phyloP scores from a whole-genome alignment of 1,140 invertebrate species.

The Wasmannia auropunctata region DNA sequence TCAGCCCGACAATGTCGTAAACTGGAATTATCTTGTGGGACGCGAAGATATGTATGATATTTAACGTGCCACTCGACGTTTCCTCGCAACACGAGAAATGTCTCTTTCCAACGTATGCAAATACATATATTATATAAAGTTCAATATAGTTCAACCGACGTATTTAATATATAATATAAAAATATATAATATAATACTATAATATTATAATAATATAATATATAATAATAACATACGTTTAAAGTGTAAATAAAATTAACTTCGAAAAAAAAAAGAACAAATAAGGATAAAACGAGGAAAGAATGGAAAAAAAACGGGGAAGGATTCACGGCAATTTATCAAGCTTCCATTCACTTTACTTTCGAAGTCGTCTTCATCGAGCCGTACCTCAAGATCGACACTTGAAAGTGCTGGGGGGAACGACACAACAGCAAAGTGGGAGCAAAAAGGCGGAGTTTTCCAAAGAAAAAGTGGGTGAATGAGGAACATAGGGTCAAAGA shows the following conservation, averaged over 20 bases:
- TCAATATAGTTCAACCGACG: background rate
- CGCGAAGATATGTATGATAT: background rate
- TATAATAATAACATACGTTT: too few species aligned
- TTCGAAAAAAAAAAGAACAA: background rate
- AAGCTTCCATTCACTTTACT: constrained; percentile 10
- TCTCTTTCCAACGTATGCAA: background rate
- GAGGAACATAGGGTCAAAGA: constrained; percentile 11
- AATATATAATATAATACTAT: too few species aligned
- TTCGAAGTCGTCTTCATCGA: constrained; percentile 13
- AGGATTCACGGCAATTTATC: constrained; percentile 19
- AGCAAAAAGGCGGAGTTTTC: background rate
- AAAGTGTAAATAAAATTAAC: background rate
- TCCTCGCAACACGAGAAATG: background rate
- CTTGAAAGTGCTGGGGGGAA: constrained; percentile 16
- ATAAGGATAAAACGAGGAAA: background rate
- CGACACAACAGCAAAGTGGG: background rate
- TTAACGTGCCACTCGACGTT: background rate
- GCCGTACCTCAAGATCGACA: background rate
- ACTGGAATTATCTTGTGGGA: background rate
- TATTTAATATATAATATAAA: too few species aligned
- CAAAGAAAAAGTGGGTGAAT: background rate
- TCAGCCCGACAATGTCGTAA: constrained; percentile 23
- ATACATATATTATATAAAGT: background rate
- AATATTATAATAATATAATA: too few species aligned
- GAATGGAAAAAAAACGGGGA: background rate